Conservation (phyloP, 1,140 invertebrate species). For the Zaprionus africanus region DNA sequence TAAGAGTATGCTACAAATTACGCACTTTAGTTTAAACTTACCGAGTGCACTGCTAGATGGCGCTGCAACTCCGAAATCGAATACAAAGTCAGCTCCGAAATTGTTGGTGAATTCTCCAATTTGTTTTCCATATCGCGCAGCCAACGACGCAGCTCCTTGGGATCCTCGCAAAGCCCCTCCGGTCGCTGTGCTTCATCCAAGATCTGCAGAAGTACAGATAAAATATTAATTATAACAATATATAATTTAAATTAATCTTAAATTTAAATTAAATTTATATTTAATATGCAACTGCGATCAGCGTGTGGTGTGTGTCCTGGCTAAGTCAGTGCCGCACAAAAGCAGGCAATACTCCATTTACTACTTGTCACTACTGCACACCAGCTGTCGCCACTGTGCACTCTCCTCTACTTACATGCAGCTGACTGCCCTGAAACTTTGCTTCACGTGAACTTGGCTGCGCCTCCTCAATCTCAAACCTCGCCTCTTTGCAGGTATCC, state of each 20-base stretch:
- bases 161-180: conserved; percentile 76
- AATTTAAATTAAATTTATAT: too few species aligned
- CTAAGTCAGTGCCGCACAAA: conserved; percentile 3
- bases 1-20: conserved; percentile 1
- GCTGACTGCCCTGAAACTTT: conserved; percentile 37
- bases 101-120: conserved; percentile 70
- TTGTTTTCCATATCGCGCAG: conserved; percentile 86
- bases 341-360: background rate
- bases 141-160: conserved; percentile 85
- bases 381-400: conserved; percentile 13
- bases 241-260: background rate
- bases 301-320: background rate
- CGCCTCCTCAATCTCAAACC: conserved; percentile 77
- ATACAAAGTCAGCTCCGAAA: conserved; percentile 70
- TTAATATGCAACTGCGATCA: background rate
- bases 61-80: conserved; percentile 73
- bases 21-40: conserved; percentile 45
- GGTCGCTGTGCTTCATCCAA: conserved; percentile 70
- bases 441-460: conserved; percentile 47
- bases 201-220: conserved; percentile 46
- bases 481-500: conserved; percentile 90
- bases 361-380: background rate
- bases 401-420: conserved; percentile 26
- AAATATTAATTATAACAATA: background rate
- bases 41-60: conserved; percentile 79